These are phyloP conservation scores for Drosophila equinoxialis DNA, from an alignment of 1,140 invertebrate genomes.

Conservation along the genomic window DNA sequence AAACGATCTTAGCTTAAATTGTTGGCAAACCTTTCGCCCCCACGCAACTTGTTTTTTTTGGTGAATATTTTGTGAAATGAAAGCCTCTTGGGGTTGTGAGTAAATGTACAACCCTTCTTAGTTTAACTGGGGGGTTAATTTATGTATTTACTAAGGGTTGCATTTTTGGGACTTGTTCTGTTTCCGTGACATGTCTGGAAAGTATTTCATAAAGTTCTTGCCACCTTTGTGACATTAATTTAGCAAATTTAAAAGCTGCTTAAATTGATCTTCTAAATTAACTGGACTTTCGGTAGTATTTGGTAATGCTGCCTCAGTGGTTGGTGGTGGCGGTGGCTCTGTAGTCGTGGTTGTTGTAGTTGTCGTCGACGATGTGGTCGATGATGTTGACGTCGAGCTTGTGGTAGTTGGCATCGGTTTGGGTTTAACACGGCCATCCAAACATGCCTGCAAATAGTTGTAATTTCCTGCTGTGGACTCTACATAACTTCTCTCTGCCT, in stretches of 20 bases:
- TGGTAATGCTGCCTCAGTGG: constrained; percentile 46
- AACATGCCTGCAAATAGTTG: constrained; percentile 68
- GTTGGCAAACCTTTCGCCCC: background rate
- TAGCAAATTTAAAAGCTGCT: constrained; percentile 69
- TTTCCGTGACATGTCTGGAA: background rate
- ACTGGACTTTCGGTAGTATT: constrained; percentile 35
- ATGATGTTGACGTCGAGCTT: constrained; percentile 17
- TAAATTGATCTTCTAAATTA: constrained; percentile 68
- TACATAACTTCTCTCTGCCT: constrained; percentile 65
- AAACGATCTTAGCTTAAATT: background rate
- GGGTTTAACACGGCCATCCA: constrained; percentile 61
- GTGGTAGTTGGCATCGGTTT: constrained; percentile 44
- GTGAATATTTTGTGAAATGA: background rate
- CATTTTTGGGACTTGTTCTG: background rate
- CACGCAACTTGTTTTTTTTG: too few species aligned
- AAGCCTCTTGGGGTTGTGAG: background rate
- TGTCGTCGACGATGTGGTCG: constrained; percentile 35
- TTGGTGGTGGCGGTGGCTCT: constrained; percentile 44
- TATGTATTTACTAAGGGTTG: constrained; percentile 40
- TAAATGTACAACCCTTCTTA: constrained; percentile 19
- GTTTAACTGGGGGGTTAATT: constrained; percentile 37
- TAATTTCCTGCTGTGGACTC: constrained; percentile 66
- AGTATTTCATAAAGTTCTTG: constrained; percentile 33
- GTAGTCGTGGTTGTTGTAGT: constrained; percentile 51
- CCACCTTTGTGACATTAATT: constrained; percentile 53